Percentiles rank a stretch among this genome's conserved stretches.
Conservation (phyloP, 2,797 vertebrate species). For the Hydrocynus forskahlii region DNA sequence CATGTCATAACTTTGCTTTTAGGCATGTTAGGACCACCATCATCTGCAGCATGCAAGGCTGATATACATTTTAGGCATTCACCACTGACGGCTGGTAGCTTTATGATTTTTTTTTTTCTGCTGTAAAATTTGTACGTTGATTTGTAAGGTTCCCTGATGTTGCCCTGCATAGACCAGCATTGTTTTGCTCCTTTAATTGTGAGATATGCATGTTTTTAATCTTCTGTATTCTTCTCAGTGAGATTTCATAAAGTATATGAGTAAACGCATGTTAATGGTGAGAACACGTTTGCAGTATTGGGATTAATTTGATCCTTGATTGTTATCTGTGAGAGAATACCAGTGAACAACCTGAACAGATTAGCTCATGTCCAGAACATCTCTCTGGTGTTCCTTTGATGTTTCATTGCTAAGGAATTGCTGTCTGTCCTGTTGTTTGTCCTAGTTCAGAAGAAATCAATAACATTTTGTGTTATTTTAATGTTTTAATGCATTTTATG, state of each 20-base stretch:
- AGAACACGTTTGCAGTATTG: neutral
- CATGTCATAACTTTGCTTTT: too few relatives aligned
- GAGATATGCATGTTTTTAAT: neutral
- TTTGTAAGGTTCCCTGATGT: neutral
- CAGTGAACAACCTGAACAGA: neutral
- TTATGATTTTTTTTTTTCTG: neutral
- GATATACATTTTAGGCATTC: too few relatives aligned
- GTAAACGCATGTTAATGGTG: too few relatives aligned
- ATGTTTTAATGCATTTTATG: too few relatives aligned
- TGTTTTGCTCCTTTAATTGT: neutral
- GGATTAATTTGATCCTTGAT: constrained; percentile 46
- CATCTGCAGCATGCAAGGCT: too few relatives aligned
- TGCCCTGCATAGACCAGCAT: neutral
- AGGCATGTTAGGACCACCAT: too few relatives aligned
- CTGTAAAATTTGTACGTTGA: neutral
- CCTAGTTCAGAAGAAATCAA: too few relatives aligned
- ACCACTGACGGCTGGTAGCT: too few relatives aligned
- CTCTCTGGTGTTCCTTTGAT: too few relatives aligned
- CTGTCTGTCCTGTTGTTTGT: too few relatives aligned
- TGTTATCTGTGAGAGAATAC: constrained; percentile 46
- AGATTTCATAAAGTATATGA: neutral
- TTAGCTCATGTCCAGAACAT: neutral
- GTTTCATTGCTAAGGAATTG: too few relatives aligned
- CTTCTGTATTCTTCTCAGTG: neutral
- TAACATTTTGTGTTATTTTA: too few relatives aligned